These are phyloP conservation scores for Oscheius sp. DNA, from an alignment of 2,888 invertebrate species.

Conservation along the genomic window DNA sequence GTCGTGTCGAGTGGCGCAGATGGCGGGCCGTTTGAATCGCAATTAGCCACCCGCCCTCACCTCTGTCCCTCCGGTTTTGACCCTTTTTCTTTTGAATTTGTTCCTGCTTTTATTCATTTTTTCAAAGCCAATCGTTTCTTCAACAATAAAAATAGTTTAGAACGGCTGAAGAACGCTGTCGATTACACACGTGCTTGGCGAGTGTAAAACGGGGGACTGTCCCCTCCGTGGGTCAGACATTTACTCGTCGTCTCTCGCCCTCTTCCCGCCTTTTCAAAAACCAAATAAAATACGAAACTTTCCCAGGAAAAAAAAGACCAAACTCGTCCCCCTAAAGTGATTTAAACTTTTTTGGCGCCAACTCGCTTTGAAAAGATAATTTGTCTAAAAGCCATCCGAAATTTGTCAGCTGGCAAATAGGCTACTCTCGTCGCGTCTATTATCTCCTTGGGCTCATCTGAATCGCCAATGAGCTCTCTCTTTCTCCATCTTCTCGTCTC, in stretches of 20 bases:
- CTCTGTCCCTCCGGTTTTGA: conserved; percentile 15
- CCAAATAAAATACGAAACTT: neutral
- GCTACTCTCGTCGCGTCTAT: conserved; percentile 18
- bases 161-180: neutral
- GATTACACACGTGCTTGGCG: conserved; percentile 22
- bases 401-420: conserved; percentile 23
- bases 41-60: conserved; percentile 33
- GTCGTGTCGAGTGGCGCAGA: conserved; percentile 31
- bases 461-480: conserved; percentile 18
- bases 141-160: neutral
- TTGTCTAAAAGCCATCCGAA: conserved; percentile 14
- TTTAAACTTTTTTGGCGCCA: conserved; percentile 18
- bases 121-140: neutral
- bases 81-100: conserved; percentile 10
- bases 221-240: conserved; percentile 26
- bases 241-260: conserved; percentile 11
- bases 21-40: conserved; percentile 32
- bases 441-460: conserved; percentile 23
- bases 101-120: neutral
- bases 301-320: too few relatives aligned
- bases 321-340: too few relatives aligned
- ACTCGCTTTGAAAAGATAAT: conserved; percentile 3
- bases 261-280: neutral
- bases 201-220: conserved; percentile 25
- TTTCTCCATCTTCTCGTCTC: too few relatives aligned